phyloP scores from a whole-genome alignment of 2,888 invertebrate species.

The Drosophila anceps region DNA sequence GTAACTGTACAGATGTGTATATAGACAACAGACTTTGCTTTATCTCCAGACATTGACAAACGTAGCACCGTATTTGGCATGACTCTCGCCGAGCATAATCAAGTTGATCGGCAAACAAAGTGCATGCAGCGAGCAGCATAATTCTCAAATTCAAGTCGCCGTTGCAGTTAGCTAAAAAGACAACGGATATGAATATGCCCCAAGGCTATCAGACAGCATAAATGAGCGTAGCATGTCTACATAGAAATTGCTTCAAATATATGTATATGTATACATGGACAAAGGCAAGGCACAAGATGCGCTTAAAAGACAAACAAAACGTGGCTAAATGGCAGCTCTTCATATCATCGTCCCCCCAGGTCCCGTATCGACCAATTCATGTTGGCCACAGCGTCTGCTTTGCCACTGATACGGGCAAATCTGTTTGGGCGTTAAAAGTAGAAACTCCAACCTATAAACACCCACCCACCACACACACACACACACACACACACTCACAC shows the following conservation, averaged over 20 bases:
- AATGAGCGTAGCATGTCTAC: conserved; percentile 78
- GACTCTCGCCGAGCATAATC: conserved; percentile 42
- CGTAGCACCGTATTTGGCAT: conserved; percentile 6
- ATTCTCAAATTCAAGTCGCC: conserved; percentile 3
- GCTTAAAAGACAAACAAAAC: conserved; percentile 65
- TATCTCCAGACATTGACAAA: conserved; percentile 47
- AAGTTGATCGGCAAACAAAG: conserved; percentile 55
- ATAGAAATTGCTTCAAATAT: conserved; percentile 62
- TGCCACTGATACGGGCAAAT: conserved; percentile 64
- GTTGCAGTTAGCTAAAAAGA: conserved; percentile 48
- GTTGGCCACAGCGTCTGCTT: conserved; percentile 48
- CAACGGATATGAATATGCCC: conserved; percentile 80
- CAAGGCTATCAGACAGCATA: conserved; percentile 78
- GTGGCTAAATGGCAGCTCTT: conserved; percentile 59
- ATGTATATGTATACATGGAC: conserved; percentile 10
- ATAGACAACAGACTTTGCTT: conserved; percentile 23
- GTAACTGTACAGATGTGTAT: neutral
- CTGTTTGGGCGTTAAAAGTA: conserved; percentile 58
- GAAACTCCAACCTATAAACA: conserved; percentile 11
- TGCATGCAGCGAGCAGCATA: conserved; percentile 19
- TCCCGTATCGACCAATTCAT: conserved; percentile 7
- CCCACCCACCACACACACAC: neutral
- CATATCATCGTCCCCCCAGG: neutral
- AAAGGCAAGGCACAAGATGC: conserved; percentile 17
- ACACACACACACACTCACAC: neutral